phyloP scores from a whole-genome alignment of 2,888 invertebrate genomes.

The Drosophila infuscata region DNA sequence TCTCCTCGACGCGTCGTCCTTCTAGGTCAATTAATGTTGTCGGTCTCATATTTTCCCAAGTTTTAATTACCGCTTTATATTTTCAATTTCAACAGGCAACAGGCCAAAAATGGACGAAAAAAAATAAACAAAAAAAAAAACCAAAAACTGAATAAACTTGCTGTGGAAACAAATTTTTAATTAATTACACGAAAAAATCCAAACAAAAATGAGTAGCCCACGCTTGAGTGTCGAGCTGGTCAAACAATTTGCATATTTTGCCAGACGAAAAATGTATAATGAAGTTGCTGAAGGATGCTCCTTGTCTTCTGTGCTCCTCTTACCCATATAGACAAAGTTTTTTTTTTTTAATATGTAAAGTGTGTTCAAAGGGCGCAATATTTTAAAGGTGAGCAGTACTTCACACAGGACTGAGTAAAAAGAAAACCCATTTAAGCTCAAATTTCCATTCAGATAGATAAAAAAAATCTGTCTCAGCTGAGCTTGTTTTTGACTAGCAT shows the following conservation, averaged over 20 bases:
- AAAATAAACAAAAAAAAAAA: neutral
- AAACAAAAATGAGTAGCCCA: conserved; percentile 44
- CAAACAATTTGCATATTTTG: conserved; percentile 72
- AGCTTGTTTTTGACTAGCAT: conserved; percentile 19
- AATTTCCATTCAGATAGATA: conserved; percentile 42
- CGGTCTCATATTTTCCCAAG: conserved; percentile 58
- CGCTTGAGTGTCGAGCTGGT: conserved; percentile 56
- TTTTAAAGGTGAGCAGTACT: conserved; percentile 33
- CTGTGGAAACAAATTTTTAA: conserved; percentile 73
- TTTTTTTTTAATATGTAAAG: conserved; percentile 77
- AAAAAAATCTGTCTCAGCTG: conserved; percentile 48
- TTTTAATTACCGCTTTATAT: conserved; percentile 72
- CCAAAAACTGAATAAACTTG: conserved; percentile 41
- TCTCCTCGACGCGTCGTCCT: conserved; percentile 42
- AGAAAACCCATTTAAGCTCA: conserved; percentile 40
- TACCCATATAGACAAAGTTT: conserved; percentile 38
- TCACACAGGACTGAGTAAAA: conserved; percentile 6
- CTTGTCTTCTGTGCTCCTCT: conserved; percentile 2
- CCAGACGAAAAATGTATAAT: conserved; percentile 58
- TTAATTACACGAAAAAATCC: conserved; percentile 74
- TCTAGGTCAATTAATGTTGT: conserved; percentile 62
- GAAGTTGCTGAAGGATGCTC: conserved; percentile 67
- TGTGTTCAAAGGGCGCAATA: conserved; percentile 46
- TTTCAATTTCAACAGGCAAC: conserved; percentile 56
- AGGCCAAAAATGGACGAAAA: conserved; percentile 34